Conservation (phyloP, 1,140 invertebrate species). For the Pseudoatta argentina region DNA sequence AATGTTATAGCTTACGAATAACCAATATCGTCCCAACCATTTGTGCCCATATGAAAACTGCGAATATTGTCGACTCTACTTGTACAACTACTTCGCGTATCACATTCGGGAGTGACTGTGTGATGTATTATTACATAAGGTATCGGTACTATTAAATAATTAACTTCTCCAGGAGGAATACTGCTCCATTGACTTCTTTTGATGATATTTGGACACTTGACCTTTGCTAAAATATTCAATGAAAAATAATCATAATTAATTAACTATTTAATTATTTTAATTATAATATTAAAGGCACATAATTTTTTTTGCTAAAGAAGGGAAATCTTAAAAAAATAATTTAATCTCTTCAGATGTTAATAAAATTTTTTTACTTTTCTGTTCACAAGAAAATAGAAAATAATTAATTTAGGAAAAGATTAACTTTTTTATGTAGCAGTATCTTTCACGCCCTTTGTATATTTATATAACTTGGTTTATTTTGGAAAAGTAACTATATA, state of each 20-base stretch:
- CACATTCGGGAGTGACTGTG: conserved; percentile 88
- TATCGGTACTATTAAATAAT: conserved; percentile 76
- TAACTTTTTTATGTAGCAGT: not conserved
- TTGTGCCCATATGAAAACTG: conserved; percentile 87
- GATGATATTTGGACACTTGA: conserved; percentile 78
- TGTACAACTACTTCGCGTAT: conserved; percentile 85
- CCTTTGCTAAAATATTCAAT: conserved; percentile 8
- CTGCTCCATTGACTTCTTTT: conserved; percentile 56
- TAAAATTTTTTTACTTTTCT: not conserved
- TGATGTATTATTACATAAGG: conserved; percentile 90
- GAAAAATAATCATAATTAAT: conserved; percentile 3
- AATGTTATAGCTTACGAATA: conserved; percentile 86
- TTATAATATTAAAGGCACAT: not conserved
- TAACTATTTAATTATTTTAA: not conserved
- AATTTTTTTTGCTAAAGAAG: not conserved
- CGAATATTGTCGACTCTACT: conserved; percentile 86
- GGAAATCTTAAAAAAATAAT: not conserved
- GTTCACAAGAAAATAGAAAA: not conserved
- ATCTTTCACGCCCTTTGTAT: not conserved
- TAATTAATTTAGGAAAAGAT: not conserved
- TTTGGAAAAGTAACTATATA: not conserved
- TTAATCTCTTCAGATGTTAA: not conserved
- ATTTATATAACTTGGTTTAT: not conserved
- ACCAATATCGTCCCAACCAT: conserved; percentile 88
- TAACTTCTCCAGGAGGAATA: conserved; percentile 27